Evolutionary conservation across 1,140 invertebrate species (phyloP).

Genomic region (Steinernema khuongi): DNA sequence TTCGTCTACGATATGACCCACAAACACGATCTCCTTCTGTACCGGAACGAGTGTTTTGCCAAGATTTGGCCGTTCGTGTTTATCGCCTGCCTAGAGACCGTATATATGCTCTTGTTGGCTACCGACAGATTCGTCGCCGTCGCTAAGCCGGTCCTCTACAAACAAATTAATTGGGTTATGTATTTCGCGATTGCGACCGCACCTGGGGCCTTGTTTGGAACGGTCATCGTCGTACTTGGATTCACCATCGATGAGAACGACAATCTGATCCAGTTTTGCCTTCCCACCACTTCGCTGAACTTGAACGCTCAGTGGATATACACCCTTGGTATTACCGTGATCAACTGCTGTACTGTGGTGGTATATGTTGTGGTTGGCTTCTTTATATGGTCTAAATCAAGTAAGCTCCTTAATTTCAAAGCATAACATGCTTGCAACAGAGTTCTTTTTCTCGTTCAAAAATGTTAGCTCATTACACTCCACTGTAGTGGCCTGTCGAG

Average conservation of each 20-base stretch:
- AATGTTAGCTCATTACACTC: too few relatives aligned
- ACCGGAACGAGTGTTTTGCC: not conserved
- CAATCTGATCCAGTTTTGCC: not conserved
- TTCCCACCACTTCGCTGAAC: not conserved
- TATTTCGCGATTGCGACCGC: not conserved
- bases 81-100: not conserved
- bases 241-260: not conserved
- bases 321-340: not conserved
- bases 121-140: not conserved
- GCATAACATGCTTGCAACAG: not conserved
- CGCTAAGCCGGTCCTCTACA: not conserved
- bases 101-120: not conserved
- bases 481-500: too few relatives aligned
- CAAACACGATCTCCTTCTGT: not conserved
- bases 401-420: not conserved
- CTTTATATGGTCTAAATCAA: not conserved
- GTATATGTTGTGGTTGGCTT: not conserved
- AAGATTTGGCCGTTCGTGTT: not conserved
- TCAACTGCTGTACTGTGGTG: not conserved
- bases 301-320: not conserved
- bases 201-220: not conserved
- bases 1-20: conserved; percentile 3
- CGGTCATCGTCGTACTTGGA: not conserved
- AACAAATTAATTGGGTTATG: not conserved
- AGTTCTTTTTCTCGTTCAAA: not conserved